Evolutionary conservation across 2,797 vertebrate species (phyloP), one percentile per base, ranked within the genome.

Genomic region (Mallotus villosus): DNA sequence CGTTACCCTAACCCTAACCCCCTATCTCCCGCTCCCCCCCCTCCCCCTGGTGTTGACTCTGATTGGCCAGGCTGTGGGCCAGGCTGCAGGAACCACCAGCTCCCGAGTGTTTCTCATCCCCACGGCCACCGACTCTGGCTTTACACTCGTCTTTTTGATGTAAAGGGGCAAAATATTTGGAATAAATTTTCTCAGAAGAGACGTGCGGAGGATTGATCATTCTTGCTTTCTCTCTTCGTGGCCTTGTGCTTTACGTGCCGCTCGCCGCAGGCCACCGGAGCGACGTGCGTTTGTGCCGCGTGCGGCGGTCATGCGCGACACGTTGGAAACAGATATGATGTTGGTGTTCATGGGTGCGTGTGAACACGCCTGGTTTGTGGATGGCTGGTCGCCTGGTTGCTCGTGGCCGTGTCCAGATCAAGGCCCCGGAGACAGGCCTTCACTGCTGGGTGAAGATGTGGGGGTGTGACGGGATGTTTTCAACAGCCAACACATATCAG

Each of bases 161-260:
- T 78, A 72, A 74, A 81, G 51, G 63, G 66, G 63, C 65, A 67
- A 76, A 67, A 76, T 64, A 75, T 84, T 80, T 74, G 24, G 67
- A 63, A 84, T 82, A 80, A 82, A 78, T 85, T 74, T 73, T 81
- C 74, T 83, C 75, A 71, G 73, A 75, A 80, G 75, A 78, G 71
- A 63, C 81, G 55, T 63, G 51, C 41, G 9, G 41, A 8, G 17
- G 51, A 55, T 55, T 55, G 17, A 17, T 17, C 4, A 16, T 53
- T 53, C 19, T 55, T n/a, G 4, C 49, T 51, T 51, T 37, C 34
- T 3, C 9, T 46, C 14, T 12, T 46, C 41, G 2, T 14, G 2
- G 41, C 8, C 32, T 34, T 46, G 12, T 46, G 41, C 41, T 46
- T 3, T n/a, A 1, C 7, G 51, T 55, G 51, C 19, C 4, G 16